Base-by-base conservation (phyloP, 2,113 vertebrate genomes). In the Percina caprodes region DNA sequence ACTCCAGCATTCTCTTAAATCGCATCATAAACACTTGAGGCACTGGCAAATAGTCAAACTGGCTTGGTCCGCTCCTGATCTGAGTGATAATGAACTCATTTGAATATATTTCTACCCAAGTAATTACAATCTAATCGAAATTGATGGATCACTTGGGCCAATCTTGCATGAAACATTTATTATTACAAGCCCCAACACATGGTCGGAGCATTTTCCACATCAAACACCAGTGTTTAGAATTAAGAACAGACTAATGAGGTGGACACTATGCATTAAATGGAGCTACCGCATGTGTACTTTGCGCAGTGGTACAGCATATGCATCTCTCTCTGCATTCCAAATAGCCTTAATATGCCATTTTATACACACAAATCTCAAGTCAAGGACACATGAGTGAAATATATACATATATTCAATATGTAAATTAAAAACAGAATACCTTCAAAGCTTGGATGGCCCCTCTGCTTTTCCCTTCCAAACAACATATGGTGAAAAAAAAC, bases 71-170 rank as follows among this genome's bases (percentile, higher is more conserved):
- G 46, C 35, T 75, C 84, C 88, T 82, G 87, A 87, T 90, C 83
- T 61, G 86, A 90, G 83, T 89, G 86, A 82, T 86, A 92, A 92
- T 92, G 73, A 92, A 92, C 87, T 91, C 58, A 89, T 93, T 91
- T 92, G 84, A 94, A 93, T 92, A 77, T 69, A 82, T 92, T 88
- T 91, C 77, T 89, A 81, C 78, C 72, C 78, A 39, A 33, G 87
- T 92, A 92, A 94, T 92, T 92, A 90, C 80, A 86, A 87, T 85
- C 84, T 92, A 92, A 94, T 94, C 80, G 72, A 77, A 91, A 94
- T 73, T 93, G 92, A 94, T 93, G 87, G 88, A 93, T 95, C 87
- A 89, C 92, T 92, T 86, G 86, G 84, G 85, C 84, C 85, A 88
- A 82, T 90, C 92, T 77, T 89, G 90, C 85, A 92, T 92, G 89